phyloP scores from a whole-genome alignment of 2,113 vertebrate genomes.

The Hippocampus mohnikei region DNA sequence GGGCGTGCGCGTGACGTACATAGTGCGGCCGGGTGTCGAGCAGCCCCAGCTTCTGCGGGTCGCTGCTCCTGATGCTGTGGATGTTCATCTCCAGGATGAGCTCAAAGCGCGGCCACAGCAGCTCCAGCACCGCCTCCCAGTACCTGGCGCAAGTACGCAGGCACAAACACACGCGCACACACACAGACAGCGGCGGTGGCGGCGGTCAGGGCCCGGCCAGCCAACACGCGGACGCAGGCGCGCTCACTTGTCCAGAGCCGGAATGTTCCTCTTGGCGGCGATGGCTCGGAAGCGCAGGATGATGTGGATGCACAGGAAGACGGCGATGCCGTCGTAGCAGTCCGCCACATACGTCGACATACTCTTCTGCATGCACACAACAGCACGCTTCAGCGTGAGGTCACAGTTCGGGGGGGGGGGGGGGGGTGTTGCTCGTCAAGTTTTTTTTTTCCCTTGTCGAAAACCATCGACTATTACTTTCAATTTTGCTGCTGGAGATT shows the following conservation, averaged over 20 bases:
- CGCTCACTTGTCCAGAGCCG: conserved; percentile 84
- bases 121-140: conserved; percentile 86
- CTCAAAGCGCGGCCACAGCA: conserved; percentile 87
- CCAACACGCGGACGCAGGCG: not conserved
- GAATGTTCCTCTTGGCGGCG: conserved; percentile 82
- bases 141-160: conserved; percentile 69
- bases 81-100: conserved; percentile 90
- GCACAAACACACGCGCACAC: not conserved
- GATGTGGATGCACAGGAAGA: conserved; percentile 91
- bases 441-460: no score
- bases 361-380: conserved; percentile 75
- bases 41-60: conserved; percentile 85
- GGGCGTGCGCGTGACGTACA: conserved; percentile 46
- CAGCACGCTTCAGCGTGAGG: not conserved
- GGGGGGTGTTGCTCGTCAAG: no score
- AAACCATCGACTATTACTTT: no score
- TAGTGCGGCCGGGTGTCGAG: conserved; percentile 90
- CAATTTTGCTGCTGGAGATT: no score
- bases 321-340: conserved; percentile 89
- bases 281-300: conserved; percentile 85
- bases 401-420: not conserved
- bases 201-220: no score
- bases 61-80: conserved; percentile 86
- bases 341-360: conserved; percentile 83
- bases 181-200: no score